Percentiles rank a stretch among this genome's conserved stretches.
Evolutionary conservation across 2,888 invertebrate genomes (phyloP).

Genomic region (Cheilosia urbana): DNA sequence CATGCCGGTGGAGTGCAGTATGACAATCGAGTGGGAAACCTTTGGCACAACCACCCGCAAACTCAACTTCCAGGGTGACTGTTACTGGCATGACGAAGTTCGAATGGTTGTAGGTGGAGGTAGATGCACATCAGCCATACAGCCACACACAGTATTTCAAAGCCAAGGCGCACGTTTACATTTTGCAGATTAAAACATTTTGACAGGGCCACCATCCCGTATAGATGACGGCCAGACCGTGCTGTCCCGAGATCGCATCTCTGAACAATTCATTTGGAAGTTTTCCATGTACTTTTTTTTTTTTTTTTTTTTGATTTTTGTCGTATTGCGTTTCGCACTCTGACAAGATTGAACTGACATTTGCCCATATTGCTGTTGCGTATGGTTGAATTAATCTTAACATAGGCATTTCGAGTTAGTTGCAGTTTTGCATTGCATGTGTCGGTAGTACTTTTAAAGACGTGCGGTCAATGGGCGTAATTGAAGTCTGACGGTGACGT

Average conservation of each 20-base stretch:
- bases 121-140: conserved; percentile 17
- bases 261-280: conserved; percentile 63
- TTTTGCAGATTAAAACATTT: conserved; percentile 62
- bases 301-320: conserved; percentile 24
- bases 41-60: conserved; percentile 50
- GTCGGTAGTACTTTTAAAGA: conserved; percentile 34
- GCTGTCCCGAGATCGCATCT: conserved; percentile 26
- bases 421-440: conserved; percentile 22
- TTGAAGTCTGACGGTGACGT: conserved; percentile 24
- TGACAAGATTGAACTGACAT: conserved; percentile 62
- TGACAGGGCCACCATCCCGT: conserved; percentile 54
- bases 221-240: background rate
- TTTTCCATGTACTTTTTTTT: conserved; percentile 47
- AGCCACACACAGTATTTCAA: conserved; percentile 55
- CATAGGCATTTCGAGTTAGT: conserved; percentile 57
- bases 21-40: conserved; percentile 3
- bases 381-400: conserved; percentile 64
- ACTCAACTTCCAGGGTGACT: conserved; percentile 40
- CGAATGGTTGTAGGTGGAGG: conserved; percentile 23
- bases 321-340: conserved; percentile 65
- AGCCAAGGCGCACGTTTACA: conserved; percentile 57
- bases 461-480: conserved; percentile 28
- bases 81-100: conserved; percentile 51
- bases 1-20: background rate
- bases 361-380: conserved; percentile 50